Conservation (phyloP, 2,113 vertebrate species). For the Plectropomus leopardus region DNA sequence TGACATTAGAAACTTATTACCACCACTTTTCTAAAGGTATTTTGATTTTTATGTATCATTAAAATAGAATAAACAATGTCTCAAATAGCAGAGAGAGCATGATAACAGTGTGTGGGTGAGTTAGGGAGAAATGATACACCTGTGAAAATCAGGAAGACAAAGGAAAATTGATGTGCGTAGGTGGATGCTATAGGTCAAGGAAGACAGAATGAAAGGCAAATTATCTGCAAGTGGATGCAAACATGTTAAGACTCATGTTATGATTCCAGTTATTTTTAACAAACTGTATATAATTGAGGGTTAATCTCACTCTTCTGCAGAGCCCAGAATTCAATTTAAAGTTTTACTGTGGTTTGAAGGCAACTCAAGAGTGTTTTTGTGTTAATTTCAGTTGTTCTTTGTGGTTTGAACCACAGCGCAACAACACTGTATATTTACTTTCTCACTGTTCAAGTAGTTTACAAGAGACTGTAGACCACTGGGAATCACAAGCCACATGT, state of each 20-base stretch:
- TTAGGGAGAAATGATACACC: background rate
- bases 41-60: too few relatives aligned
- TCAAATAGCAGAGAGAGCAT: background rate
- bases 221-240: background rate
- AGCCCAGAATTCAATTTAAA: conserved; percentile 8
- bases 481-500: background rate
- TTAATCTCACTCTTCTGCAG: background rate
- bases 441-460: background rate
- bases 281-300: background rate
- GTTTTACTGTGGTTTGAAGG: background rate
- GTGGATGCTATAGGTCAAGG: background rate
- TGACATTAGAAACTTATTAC: too few relatives aligned
- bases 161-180: background rate
- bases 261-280: background rate
- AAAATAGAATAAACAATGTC: too few relatives aligned
- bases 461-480: background rate
- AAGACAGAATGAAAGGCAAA: background rate
- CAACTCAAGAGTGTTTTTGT: background rate
- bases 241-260: background rate
- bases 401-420: background rate
- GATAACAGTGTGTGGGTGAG: background rate
- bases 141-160: background rate
- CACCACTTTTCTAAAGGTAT: too few relatives aligned
- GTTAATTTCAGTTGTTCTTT: background rate
- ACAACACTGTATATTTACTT: background rate